phyloP scores from a whole-genome alignment of 2,888 invertebrate species.

The Eupithecia tripunctaria region DNA sequence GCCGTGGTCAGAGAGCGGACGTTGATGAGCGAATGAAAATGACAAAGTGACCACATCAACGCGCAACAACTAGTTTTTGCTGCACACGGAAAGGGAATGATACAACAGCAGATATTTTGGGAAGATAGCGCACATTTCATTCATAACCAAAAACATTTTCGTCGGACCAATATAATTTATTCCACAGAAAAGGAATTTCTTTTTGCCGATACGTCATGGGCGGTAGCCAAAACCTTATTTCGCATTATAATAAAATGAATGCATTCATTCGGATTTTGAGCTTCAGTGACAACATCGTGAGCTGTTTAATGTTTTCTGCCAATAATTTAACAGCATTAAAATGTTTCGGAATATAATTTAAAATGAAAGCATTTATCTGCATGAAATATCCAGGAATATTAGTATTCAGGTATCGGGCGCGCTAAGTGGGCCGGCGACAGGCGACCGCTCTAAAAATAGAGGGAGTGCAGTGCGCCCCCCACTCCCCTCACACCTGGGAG shows the following conservation, averaged over 20 bases:
- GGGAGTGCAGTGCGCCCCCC: neutral
- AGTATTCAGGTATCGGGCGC: neutral
- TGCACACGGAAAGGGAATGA: neutral
- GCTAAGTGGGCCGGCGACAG: neutral
- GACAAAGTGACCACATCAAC: conserved; percentile 60
- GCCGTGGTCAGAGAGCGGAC: conserved; percentile 56
- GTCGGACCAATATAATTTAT: neutral
- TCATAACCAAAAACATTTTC: neutral
- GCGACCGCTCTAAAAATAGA: neutral
- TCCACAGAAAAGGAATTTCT: neutral
- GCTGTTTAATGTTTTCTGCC: neutral
- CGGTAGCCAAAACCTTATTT: neutral
- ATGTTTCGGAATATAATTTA: neutral
- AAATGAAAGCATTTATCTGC: neutral
- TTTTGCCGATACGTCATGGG: neutral
- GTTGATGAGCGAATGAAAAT: conserved; percentile 60
- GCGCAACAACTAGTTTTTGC: neutral
- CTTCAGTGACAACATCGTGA: neutral
- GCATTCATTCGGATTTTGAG: neutral
- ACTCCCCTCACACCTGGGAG: neutral
- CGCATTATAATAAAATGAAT: neutral
- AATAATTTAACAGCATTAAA: neutral
- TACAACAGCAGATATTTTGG: neutral
- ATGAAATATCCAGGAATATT: neutral
- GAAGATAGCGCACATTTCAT: neutral